Evolutionary conservation across 2,888 invertebrate genomes (phyloP).

Genomic region (Celastrina argiolus): DNA sequence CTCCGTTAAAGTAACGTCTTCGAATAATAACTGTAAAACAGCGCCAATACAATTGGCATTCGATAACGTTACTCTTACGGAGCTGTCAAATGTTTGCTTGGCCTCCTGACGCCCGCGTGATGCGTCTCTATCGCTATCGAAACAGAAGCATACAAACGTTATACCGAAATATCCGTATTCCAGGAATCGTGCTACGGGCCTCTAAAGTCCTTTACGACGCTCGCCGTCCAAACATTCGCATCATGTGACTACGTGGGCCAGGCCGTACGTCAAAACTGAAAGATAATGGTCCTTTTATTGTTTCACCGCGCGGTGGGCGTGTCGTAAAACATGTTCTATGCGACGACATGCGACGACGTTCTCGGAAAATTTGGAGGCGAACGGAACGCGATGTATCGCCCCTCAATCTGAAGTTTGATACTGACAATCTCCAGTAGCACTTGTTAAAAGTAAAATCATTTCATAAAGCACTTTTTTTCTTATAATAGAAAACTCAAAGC

Average conservation of each 20-base stretch:
- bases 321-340: conserved; percentile 56
- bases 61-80: too few relatives aligned
- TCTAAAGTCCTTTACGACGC: conserved; percentile 36
- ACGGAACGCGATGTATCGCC: conserved; percentile 19
- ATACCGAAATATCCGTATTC: background rate
- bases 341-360: conserved; percentile 48
- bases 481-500: too few relatives aligned
- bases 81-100: too few relatives aligned
- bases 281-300: conserved; percentile 58
- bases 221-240: conserved; percentile 48
- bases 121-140: background rate
- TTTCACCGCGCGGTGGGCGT: conserved; percentile 52
- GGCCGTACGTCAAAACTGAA: conserved; percentile 46
- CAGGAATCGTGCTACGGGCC: background rate
- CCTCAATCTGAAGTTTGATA: too few relatives aligned
- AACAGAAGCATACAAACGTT: background rate
- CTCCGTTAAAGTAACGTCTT: too few relatives aligned
- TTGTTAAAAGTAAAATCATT: too few relatives aligned
- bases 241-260: conserved; percentile 56
- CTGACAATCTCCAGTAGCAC: too few relatives aligned
- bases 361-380: conserved; percentile 42
- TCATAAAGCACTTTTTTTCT: too few relatives aligned
- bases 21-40: too few relatives aligned
- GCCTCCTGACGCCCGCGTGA: too few relatives aligned
- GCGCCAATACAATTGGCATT: too few relatives aligned